phyloP scores from a whole-genome alignment of 2,113 vertebrate species.

The Sylvilagus bachmani region DNA sequence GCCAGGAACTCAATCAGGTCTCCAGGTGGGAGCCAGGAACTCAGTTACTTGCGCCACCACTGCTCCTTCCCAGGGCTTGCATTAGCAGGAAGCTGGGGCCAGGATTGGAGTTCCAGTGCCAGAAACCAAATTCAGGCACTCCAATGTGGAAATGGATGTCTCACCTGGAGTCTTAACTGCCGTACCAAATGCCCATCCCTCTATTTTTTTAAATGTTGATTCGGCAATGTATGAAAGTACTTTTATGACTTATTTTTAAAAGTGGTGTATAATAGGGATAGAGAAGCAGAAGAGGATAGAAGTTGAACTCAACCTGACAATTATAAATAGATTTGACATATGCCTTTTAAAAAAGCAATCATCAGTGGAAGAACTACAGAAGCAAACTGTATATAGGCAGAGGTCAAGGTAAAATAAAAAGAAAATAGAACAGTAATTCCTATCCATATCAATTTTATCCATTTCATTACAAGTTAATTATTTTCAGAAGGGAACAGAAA shows the following conservation, averaged over 20 bases:
- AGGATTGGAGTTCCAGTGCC: too few relatives aligned
- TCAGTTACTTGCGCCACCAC: too few relatives aligned
- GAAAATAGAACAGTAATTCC: background rate
- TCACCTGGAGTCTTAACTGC: too few relatives aligned
- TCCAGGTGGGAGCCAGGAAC: too few relatives aligned
- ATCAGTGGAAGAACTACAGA: background rate
- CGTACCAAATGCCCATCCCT: too few relatives aligned
- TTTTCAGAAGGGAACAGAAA: constrained; percentile 42
- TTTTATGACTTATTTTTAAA: constrained; percentile 41
- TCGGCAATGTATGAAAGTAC: background rate
- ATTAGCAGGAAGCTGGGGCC: too few relatives aligned
- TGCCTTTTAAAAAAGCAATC: background rate
- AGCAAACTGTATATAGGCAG: background rate
- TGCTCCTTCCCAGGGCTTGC: too few relatives aligned
- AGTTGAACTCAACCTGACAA: constrained; percentile 13
- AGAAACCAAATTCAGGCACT: too few relatives aligned
- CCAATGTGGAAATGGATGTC: too few relatives aligned
- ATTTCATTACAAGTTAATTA: background rate
- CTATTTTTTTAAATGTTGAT: background rate
- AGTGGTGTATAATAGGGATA: background rate
- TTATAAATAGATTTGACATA: constrained; percentile 36
- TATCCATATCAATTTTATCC: background rate
- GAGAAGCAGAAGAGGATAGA: constrained; percentile 28
- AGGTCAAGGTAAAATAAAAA: background rate
- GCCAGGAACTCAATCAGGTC: too few relatives aligned